A percentile compares a stretch with the other conserved stretches of the same genome.
phyloP scores from a whole-genome alignment of 2,797 vertebrate species.

The Nyctibius grandis region DNA sequence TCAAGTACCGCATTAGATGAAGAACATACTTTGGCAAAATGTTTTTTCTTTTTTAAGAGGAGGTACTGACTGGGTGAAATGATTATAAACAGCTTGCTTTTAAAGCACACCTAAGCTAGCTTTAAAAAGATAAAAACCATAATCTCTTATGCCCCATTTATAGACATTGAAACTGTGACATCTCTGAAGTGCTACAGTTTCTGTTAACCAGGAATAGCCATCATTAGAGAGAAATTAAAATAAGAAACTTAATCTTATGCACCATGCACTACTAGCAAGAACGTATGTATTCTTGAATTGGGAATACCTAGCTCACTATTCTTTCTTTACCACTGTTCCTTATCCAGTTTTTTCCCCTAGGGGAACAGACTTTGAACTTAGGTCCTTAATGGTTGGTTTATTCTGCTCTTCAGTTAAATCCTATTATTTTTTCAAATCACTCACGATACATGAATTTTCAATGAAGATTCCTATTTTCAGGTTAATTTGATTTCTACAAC shows the following conservation, averaged over 20 bases:
- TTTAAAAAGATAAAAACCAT: not conserved
- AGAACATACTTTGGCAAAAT: not conserved
- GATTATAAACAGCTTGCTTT: not conserved
- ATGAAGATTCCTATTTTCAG: not conserved
- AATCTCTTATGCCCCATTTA: not conserved
- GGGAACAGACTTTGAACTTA: not conserved
- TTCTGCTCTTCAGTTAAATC: not conserved
- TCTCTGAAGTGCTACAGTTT: not conserved
- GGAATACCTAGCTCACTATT: not conserved
- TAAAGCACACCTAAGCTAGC: not conserved
- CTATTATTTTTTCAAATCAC: not conserved
- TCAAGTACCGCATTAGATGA: not conserved
- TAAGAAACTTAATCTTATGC: not conserved
- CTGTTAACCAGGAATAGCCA: not conserved
- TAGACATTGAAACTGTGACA: not conserved
- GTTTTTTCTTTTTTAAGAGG: not conserved
- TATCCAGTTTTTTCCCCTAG: fast-evolving
- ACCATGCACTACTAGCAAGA: not conserved
- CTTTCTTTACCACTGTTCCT: not conserved
- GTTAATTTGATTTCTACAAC: not conserved
- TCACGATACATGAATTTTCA: fast-evolving
- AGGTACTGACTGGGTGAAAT: not conserved
- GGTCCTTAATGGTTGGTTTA: not conserved
- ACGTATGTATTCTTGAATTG: not conserved
- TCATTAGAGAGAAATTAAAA: not conserved